Base-by-base conservation (phyloP, 2,113 vertebrate species). In the Rhombomys opimus region DNA sequence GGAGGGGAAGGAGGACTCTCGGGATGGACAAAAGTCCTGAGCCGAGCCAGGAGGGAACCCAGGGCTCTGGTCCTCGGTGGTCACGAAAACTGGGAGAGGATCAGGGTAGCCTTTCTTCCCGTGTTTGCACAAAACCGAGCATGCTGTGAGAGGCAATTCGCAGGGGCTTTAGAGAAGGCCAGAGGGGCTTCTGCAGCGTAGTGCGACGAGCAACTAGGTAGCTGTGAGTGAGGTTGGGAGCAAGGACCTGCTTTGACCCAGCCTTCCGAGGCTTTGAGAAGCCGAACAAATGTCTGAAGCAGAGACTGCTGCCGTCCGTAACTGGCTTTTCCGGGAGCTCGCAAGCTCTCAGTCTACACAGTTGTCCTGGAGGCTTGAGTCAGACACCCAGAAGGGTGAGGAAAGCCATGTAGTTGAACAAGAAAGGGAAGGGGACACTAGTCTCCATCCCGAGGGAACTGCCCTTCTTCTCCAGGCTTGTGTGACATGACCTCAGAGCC, bases 221-320 rank as follows among this genome's bases (percentile, higher is more conserved):
- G 17, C 32, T 2, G 12, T 12, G 70, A 54, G 61, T 0, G 17
- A 46, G 72, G 52, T 1, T 0, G 17, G 52, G 67, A 13, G 35
- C 52, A 8, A 65, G n/a, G 57, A 72, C 52, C 17, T 11, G 14
- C 17, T 25, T 35, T 30, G 23, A 30, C 38, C 32, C 25, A 65
- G 11, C 54, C 80, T 41, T 3, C 1, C 4, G 41, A 25, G 6
- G 38, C 57, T 72, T 5, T 0, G 2, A 30, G 10, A n/a, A 32
- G 17, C 6, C 17, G 67, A 63, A 61, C 11, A 68, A 32, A 25
- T 3, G 10, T 63, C 75, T 0, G 32, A n/a, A 30, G 14, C 2
- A 0, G 18, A 81, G 35, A 68, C 27, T 15, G 17, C 25, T 15
- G 1, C 1, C 59, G 68, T n/a, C 17, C 2, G 0, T 1, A 5